phyloP scores from a whole-genome alignment of 2,113 vertebrate genomes.

The Hemiprocne comata region DNA sequence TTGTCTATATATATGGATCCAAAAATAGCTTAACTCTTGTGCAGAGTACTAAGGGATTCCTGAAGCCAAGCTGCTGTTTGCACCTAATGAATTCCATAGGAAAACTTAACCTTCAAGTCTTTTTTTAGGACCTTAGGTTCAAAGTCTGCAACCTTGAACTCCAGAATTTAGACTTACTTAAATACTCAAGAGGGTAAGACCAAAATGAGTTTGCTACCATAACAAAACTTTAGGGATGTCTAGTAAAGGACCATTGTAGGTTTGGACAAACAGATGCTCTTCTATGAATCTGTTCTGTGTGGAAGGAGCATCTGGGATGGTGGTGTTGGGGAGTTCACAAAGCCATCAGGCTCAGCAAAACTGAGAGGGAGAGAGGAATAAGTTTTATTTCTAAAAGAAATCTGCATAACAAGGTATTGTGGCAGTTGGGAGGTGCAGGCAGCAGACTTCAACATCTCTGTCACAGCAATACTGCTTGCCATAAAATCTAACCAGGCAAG shows the following conservation, averaged over 20 bases:
- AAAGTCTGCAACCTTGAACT: background rate
- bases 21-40: background rate
- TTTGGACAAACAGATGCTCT: background rate
- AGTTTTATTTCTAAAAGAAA: background rate
- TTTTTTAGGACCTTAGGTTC: background rate
- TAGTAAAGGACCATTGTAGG: background rate
- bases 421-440: background rate
- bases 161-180: background rate
- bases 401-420: background rate
- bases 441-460: background rate
- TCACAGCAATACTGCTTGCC: background rate
- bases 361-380: background rate
- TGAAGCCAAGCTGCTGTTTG: background rate
- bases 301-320: background rate
- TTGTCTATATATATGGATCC: background rate
- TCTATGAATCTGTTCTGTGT: background rate
- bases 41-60: background rate
- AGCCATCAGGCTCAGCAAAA: background rate
- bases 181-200: background rate
- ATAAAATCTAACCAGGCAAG: conserved; percentile 16
- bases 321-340: background rate
- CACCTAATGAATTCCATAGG: background rate
- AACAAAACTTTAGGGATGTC: background rate
- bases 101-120: background rate
- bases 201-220: background rate